These are phyloP conservation scores for Forbesichthys papilliferus DNA, from an alignment of 2,113 vertebrate genomes.

Conservation along the genomic window DNA sequence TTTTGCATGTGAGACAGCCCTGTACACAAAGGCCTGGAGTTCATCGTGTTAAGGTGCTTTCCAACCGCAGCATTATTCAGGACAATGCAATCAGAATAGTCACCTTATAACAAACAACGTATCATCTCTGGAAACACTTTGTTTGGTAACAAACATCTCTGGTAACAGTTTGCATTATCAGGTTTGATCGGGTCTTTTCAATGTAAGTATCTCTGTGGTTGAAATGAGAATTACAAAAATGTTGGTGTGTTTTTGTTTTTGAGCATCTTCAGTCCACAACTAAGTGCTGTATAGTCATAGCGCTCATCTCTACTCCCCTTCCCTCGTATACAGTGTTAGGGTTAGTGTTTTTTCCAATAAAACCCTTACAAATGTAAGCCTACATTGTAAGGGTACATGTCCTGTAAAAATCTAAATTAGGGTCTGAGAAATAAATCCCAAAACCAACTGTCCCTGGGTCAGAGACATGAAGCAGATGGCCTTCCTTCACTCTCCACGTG, in stretches of 20 bases:
- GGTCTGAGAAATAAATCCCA: slow-evolving; percentile 29
- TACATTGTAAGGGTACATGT: too few species aligned
- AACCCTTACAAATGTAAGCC: too few species aligned
- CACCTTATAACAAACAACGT: not conserved
- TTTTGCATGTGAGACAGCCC: slow-evolving; percentile 51
- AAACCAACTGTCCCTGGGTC: slow-evolving; percentile 43
- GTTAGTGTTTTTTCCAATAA: too few species aligned
- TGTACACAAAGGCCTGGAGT: slow-evolving; percentile 36
- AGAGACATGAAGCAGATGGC: slow-evolving; percentile 63
- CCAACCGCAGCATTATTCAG: slow-evolving; percentile 13
- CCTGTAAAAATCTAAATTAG: too few species aligned
- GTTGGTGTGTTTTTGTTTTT: too few species aligned
- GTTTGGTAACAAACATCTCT: not conserved
- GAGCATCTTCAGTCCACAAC: too few species aligned
- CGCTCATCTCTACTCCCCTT: too few species aligned
- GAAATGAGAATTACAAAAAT: too few species aligned
- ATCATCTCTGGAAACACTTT: not conserved
- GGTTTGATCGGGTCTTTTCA: not conserved
- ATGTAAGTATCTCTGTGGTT: too few species aligned
- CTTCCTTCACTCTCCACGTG: slow-evolving; percentile 57
- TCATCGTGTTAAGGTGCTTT: slow-evolving; percentile 38
- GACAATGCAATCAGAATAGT: slow-evolving; percentile 15
- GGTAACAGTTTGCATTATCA: not conserved
- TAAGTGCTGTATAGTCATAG: too few species aligned
- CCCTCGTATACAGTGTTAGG: too few species aligned